Base-by-base conservation (phyloP, 1,140 invertebrate genomes). In the Listronotus oregonensis region DNA sequence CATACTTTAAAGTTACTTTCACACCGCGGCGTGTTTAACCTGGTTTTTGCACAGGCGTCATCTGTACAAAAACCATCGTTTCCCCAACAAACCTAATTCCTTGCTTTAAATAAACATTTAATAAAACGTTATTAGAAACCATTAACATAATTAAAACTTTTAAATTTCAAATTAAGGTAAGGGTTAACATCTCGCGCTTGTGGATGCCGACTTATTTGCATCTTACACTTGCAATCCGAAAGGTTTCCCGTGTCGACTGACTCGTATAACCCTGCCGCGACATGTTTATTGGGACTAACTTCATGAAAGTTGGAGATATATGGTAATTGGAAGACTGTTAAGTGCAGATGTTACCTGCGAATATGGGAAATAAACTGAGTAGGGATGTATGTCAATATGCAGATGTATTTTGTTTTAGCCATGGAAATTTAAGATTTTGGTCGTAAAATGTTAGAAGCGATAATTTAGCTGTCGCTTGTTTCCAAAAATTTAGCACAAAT, bases 301-400 rank as follows among this genome's bases (percentile, higher is more conserved):
- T 65, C 56, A 59, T 58, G 56, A 59, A 59, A 65, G 39, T 65
- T 59, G 56, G 64, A 59, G 54, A 65, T 58, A 56, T 65, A 65
- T 65, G 64, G 64, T 58, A 65, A 65, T 65, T 65, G 44, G 47
- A 8, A 47, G 43, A 50, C 46, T 61, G 58, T 61, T 61, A 47
- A 61, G 46, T 51, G 47, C 44, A 49, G 57, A 49, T 49, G 57
- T 37, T 37, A 37, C 34, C 8, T 37, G 8, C 1, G 34, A 37
- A 37, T 37, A 37, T 27, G 5, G 21, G 5, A 27, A 27, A 27
- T 27, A 27, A 27, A 27, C 21, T 27, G 5, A 27, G 5, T 27
- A 5, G 21, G 21, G 21, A 27, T 27, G 21, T 27, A 27, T 27
- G 21, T 27, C 21, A 27, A 27, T 3, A 27, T 27, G 21, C 21